Evolutionary conservation across 2,113 vertebrate species (phyloP), one percentile per base, ranked within the genome.

Genomic region (Sula dactylatra): DNA sequence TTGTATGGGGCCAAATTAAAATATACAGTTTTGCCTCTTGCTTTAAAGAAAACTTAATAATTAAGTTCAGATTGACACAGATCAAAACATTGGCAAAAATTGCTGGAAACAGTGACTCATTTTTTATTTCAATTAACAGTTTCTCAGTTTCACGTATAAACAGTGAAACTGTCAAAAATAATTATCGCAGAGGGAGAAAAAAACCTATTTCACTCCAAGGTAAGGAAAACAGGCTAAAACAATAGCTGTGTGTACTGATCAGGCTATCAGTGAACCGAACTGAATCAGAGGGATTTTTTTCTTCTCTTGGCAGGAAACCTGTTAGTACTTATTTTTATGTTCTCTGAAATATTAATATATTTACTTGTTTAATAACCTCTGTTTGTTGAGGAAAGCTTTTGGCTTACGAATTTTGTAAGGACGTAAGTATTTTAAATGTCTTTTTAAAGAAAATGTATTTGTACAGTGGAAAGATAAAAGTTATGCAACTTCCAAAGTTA

Each of bases 41-140:
- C 83, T 87, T 93, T 93, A 95, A 95, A 90, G 65, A 95, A 97
- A 97, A 95, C 96, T 94, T 98, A 97, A 97, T 98, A 92, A 98
- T 98, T 97, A 98, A 94, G 79, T 80, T 97, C 84, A 91, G 97
- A 98, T 97, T 98, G 98, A 97, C 98, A 97, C 94, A 95, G 97
- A 97, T 98, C 97, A 98, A 97, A 97, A 97, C 49, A 95, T 92
- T 98, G 98, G 98, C 98, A 98, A 98, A 98, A 98, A 95, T 93
- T 82, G 87, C 90, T 97, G 94, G 97, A 98, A 98, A 97, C 94
- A 97, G 90, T 98, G 98, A 98, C 94, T 98, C 97, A 98, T 94
- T 98, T 97, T 97, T 96, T 97, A 96, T 98, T 98, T 98, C 97
- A 98, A 97, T 98, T 98, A 98, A 96, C 98, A 97, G 97, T 97